Evolutionary conservation across 2,113 vertebrate species (phyloP), one percentile per base, ranked within the genome.

Genomic region (Mesembrinibis cayennensis): DNA sequence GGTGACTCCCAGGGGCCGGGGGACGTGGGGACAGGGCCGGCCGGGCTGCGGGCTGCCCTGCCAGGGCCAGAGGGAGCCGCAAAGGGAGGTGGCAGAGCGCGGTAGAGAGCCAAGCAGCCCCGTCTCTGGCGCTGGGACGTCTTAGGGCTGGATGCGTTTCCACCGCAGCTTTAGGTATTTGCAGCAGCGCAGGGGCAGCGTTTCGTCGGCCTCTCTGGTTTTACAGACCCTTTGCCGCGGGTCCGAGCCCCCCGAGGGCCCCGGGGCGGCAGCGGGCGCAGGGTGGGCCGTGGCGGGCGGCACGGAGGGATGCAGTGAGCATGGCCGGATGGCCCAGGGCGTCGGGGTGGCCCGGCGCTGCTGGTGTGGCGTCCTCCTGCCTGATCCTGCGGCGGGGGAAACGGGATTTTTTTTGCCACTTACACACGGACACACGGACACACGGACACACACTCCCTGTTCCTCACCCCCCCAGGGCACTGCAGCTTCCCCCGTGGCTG

Each of bases 211-310:
- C 25, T 25, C 30, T 23, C 6, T 9, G 40, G 15, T 42, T 56
- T 69, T 17, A 7, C n/a, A 15, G 81, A 7, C 25, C 6, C 0
- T 38, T 26, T 7, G 27, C 32, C 2, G 0, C 0, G 3, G 14
- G 61, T 7, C 38, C 0, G 61, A 79, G 82, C 36, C 38, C 29
- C 50, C 27, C 44, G 25, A 14, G 7, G 19, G 55, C 34, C 21
- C 82, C 36, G 8, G 16, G 25, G 38, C 3, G 11, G 25, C 52
- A 17, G 67, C 6, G 15, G 87, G 47, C 10, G 2, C 42, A 11
- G 50, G 72, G 70, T 10, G 32, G 38, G 40, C 38, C 4, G 4
- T 21, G 17, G 47, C 11, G 6, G 36, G 44, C 5, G 6, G 29
- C 34, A 34, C 55, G 27, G 38, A 7, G 49, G 40, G n/a, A 3